A percentile compares a stretch with the other conserved stretches of the same genome.
Evolutionary conservation across 2,888 invertebrate genomes (phyloP).

Genomic region (Drymonia ruficornis): DNA sequence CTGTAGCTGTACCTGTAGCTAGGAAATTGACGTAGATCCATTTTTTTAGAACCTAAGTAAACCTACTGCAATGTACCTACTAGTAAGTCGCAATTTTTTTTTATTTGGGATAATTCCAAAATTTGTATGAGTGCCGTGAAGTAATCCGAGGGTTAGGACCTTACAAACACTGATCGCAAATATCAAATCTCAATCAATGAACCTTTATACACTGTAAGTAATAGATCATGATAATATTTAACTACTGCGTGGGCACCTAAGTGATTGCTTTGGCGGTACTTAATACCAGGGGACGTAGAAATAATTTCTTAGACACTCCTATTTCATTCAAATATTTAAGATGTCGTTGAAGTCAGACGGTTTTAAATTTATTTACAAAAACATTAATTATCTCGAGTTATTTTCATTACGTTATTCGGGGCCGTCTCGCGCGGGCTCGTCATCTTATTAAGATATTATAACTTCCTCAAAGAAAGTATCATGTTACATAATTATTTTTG

Average conservation of each 20-base stretch:
- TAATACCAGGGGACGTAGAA: not conserved
- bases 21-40: no score
- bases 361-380: constrained; percentile 10
- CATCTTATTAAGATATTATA: constrained; percentile 30
- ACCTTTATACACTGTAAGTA: not conserved
- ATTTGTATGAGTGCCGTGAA: no score
- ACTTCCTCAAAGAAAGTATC: constrained; percentile 35
- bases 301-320: constrained; percentile 5
- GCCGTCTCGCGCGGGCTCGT: constrained; percentile 11
- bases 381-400: constrained; percentile 5
- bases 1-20: no score
- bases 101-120: no score
- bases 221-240: not conserved
- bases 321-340: constrained; percentile 17
- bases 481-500: constrained; percentile 40
- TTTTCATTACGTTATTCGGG: constrained; percentile 6
- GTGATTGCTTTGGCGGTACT: not conserved
- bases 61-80: no score
- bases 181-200: not conserved
- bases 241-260: not conserved
- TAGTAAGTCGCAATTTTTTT: no score
- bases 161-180: not conserved
- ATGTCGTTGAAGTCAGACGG: constrained; percentile 19
- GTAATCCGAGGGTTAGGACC: no score
- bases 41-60: no score